phyloP scores from a whole-genome alignment of 2,113 vertebrate genomes.

The Orientallactaga bullata region DNA sequence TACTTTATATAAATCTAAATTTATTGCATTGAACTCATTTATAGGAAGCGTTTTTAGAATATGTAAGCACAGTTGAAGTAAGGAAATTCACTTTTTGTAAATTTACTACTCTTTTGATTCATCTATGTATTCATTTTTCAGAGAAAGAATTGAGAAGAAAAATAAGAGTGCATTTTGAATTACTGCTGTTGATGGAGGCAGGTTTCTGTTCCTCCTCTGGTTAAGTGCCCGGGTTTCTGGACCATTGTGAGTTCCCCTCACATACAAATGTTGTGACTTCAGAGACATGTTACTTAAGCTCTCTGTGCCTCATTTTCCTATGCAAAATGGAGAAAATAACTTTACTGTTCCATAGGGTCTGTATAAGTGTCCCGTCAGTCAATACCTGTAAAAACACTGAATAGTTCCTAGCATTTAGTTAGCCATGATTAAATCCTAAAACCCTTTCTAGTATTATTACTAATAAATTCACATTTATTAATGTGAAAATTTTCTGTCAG shows the following conservation, averaged over 20 bases:
- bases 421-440: background rate
- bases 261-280: background rate
- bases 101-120: background rate
- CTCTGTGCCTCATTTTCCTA: background rate
- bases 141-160: background rate
- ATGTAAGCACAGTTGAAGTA: background rate
- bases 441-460: background rate
- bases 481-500: background rate
- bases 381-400: slow-evolving; percentile 8
- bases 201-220: background rate
- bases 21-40: slow-evolving; percentile 27
- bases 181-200: background rate
- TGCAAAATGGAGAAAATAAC: background rate
- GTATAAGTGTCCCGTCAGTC: background rate
- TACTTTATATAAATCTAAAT: background rate
- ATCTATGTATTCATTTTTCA: background rate
- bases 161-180: background rate
- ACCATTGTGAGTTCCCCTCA: background rate
- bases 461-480: background rate
- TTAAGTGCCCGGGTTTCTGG: background rate
- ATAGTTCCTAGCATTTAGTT: background rate
- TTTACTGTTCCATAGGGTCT: background rate
- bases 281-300: background rate
- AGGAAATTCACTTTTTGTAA: slow-evolving; percentile 31
- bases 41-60: slow-evolving; percentile 1